A percentile compares a stretch with the other conserved stretches of the same genome.
Evolutionary conservation across 1,140 invertebrate species (phyloP).

Genomic region (Calycopis cecrops): DNA sequence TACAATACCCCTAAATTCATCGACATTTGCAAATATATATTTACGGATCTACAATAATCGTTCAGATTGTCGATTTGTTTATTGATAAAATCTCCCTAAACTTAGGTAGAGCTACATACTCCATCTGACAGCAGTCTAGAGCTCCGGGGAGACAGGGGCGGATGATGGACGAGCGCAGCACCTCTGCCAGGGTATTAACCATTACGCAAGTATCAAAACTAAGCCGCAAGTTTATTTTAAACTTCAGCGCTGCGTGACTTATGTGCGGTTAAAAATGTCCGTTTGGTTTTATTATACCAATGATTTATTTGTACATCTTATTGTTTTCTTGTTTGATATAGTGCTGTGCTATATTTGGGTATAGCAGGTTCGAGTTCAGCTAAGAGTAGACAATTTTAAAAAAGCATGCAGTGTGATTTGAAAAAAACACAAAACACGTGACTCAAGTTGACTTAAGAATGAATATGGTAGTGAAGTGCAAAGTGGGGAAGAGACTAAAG

Average conservation of each 20-base stretch:
- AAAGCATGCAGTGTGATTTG: not conserved
- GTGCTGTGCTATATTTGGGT: not conserved
- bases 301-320: not conserved
- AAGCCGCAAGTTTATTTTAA: not conserved
- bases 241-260: not conserved
- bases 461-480: no score
- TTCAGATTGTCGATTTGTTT: not conserved
- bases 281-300: not conserved
- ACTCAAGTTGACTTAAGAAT: no score
- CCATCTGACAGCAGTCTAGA: not conserved
- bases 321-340: not conserved
- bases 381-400: not conserved
- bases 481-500: no score
- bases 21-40: no score
- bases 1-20: no score
- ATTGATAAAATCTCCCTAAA: not conserved
- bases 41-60: not conserved
- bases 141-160: not conserved
- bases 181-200: not conserved
- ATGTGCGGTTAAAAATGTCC: not conserved
- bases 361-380: not conserved
- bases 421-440: not conserved
- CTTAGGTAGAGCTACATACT: not conserved
- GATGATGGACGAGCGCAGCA: not conserved
- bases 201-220: conserved; percentile 6